These are phyloP conservation scores for Pangasius djambal DNA, from an alignment of 2,797 vertebrate species.

Conservation along the genomic window DNA sequence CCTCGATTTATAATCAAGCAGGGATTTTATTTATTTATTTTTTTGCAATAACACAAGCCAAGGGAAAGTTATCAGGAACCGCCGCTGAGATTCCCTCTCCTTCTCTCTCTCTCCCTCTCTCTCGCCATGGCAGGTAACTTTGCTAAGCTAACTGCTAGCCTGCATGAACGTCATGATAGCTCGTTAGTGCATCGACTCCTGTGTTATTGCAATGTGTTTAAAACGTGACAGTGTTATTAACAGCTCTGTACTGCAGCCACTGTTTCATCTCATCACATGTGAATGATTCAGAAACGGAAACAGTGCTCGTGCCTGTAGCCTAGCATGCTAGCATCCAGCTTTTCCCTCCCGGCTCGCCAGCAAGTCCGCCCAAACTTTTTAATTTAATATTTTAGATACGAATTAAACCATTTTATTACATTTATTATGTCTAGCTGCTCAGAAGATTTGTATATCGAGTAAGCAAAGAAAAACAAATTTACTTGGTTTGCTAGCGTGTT, in stretches of 20 bases:
- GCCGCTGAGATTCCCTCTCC: constrained; percentile 60
- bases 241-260: not conserved
- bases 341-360: not conserved
- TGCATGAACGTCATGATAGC: not conserved
- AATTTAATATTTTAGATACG: too few relatives aligned
- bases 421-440: not conserved
- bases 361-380: not conserved
- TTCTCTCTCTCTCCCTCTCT: constrained; percentile 56
- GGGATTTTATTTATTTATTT: not conserved
- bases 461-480: not conserved
- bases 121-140: constrained; percentile 80
- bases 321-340: constrained; percentile 31
- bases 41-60: not conserved
- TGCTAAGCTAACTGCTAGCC: constrained; percentile 33
- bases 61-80: constrained; percentile 10
- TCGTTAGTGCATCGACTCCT: not conserved
- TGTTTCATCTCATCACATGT: not conserved
- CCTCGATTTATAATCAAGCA: not conserved
- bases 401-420: not conserved
- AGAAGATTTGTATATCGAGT: too few relatives aligned
- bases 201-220: not conserved
- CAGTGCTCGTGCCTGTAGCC: not conserved
- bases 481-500: not conserved
- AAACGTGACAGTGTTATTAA: not conserved
- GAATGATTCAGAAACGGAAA: constrained; percentile 20